Evolutionary conservation across 2,113 vertebrate genomes (phyloP), one percentile per base, ranked within the genome.

Genomic region (Brachypteracias leptosomus): DNA sequence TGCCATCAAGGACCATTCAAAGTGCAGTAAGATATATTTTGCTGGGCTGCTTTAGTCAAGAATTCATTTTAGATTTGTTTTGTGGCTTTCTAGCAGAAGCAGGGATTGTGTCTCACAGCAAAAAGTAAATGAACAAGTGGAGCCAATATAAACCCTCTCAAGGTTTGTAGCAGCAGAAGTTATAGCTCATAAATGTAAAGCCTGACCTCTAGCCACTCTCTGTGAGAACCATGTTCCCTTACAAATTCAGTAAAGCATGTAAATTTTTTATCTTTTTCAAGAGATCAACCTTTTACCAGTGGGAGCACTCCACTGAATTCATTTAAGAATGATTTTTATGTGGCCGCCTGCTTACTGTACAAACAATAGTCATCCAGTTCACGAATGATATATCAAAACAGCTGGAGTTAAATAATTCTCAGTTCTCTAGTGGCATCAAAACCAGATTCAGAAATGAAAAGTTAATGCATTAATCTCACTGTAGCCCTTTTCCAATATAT

Each of bases 371-470:
- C 91, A 85, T 71, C 49, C 52, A 89, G 54, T 88, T 96, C 81
- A 90, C 19, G 2, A 94, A 77, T 88, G 88, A 95, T 92, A 63
- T 52, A 89, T 93, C 94, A 96, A 90, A 96, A 65, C 68, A 88
- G 42, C 77, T 82, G 42, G 44, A 94, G 73, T 95, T 97, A 97
- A 97, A 94, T 96, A 96, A 97, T 95, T 95, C 78, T 94, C 83
- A 83, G 47, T 91, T 70, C 84, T 92, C 66, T 15, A 71, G 74
- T 68, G 90, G 29, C 83, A 93, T 94, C 88, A 89, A 78, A 96
- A 93, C 63, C 81, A 87, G 73, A 93, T 85, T 94, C 70, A 92
- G 92, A 95, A 94, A 93, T 94, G 91, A 97, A 97, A 93, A 96
- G 77, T 84, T 95, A 92, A 94, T 93, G 42, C 91, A 90, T 95